Evolutionary conservation across 2,888 invertebrate species (phyloP).

Genomic region (Netelia melanura): DNA sequence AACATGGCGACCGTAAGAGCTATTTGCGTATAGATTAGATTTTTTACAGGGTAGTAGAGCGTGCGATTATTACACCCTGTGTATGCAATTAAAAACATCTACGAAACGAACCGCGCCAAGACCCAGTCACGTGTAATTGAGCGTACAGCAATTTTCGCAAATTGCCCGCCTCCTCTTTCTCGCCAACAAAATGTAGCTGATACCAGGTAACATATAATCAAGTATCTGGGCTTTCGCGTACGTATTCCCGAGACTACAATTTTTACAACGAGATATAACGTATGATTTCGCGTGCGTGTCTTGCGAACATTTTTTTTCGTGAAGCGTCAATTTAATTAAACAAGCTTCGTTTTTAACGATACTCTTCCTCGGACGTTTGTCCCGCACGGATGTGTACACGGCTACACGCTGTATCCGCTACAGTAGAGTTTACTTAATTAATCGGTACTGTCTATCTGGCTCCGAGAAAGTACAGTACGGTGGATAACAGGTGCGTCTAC

Average conservation of each 20-base stretch:
- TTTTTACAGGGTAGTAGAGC: slow-evolving; percentile 64
- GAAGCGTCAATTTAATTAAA: slow-evolving; percentile 68
- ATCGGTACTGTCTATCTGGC: slow-evolving; percentile 38
- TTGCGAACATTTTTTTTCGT: slow-evolving; percentile 45
- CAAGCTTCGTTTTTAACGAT: slow-evolving; percentile 65
- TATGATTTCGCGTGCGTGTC: slow-evolving; percentile 64
- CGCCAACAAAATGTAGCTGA: slow-evolving; percentile 43
- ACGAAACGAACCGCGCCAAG: slow-evolving; percentile 52
- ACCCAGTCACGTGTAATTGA: slow-evolving; percentile 62
- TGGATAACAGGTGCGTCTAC: slow-evolving; percentile 34
- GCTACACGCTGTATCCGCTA: slow-evolving; percentile 59
- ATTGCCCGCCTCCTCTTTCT: slow-evolving; percentile 65
- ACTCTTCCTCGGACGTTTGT: slow-evolving; percentile 44
- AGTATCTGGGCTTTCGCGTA: slow-evolving; percentile 45
- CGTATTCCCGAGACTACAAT: not conserved
- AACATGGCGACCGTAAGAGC: slow-evolving; percentile 16
- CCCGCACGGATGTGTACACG: slow-evolving; percentile 54
- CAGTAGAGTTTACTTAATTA: slow-evolving; percentile 52
- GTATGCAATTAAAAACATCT: slow-evolving; percentile 62
- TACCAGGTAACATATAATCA: slow-evolving; percentile 39
- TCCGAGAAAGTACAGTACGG: slow-evolving; percentile 25
- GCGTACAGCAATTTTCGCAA: slow-evolving; percentile 64
- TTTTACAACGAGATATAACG: slow-evolving; percentile 39
- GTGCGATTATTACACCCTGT: slow-evolving; percentile 59
- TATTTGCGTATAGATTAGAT: slow-evolving; percentile 62